Conservation (phyloP, 2,113 vertebrate species). For the Elachura formosa region DNA sequence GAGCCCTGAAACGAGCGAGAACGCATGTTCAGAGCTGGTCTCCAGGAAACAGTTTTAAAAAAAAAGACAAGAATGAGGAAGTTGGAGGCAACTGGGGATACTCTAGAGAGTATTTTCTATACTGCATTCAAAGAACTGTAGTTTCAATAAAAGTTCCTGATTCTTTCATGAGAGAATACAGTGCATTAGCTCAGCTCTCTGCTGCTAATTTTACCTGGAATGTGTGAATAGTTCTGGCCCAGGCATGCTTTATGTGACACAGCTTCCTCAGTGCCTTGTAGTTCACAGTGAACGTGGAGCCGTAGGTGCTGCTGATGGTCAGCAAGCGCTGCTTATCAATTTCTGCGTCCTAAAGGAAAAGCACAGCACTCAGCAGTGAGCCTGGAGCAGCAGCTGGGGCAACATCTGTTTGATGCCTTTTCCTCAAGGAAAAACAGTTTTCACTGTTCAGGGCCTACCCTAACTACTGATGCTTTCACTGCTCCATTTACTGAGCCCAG, state of each 20-base stretch:
- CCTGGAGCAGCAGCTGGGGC: neutral
- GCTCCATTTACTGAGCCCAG: neutral
- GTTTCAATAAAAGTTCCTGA: neutral
- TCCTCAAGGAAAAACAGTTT: neutral
- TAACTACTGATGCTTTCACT: neutral
- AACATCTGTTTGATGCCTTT: no score
- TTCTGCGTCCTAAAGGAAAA: slow-evolving; percentile 59
- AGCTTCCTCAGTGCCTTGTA: slow-evolving; percentile 69
- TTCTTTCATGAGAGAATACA: neutral
- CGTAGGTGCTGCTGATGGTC: slow-evolving; percentile 64
- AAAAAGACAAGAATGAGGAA: neutral
- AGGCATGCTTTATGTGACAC: slow-evolving; percentile 77
- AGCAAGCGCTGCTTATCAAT: slow-evolving; percentile 34
- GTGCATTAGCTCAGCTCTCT: neutral
- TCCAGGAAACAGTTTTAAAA: neutral
- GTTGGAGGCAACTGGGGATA: neutral
- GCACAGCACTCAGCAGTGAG: neutral
- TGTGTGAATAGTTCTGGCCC: slow-evolving; percentile 86
- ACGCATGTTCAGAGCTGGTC: neutral
- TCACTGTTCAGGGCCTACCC: neutral
- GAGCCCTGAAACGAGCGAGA: slow-evolving; percentile 73
- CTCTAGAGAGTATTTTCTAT: neutral
- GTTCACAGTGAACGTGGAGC: slow-evolving; percentile 56
- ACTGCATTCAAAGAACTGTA: neutral
- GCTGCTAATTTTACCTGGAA: slow-evolving; percentile 79